These are phyloP conservation scores for Zosterops hypoxanthus DNA, from an alignment of 2,113 vertebrate species.

Conservation along the genomic window DNA sequence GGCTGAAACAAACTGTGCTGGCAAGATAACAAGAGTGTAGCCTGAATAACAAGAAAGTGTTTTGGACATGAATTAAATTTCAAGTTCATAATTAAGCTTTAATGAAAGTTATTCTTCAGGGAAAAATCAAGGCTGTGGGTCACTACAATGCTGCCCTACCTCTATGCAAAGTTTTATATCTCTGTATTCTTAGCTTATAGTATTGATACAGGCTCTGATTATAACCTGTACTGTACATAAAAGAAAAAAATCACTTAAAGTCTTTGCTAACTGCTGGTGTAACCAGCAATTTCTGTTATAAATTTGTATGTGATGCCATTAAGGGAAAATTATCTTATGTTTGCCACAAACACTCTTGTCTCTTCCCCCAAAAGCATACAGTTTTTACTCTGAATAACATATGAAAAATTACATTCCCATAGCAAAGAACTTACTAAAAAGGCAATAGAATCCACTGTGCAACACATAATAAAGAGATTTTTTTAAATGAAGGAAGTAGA, in stretches of 20 bases:
- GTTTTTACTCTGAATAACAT: neutral
- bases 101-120: neutral
- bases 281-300: neutral
- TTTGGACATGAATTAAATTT: slow-evolving; percentile 2
- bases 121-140: neutral
- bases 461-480: neutral
- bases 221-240: neutral
- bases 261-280: neutral
- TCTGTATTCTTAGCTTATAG: neutral
- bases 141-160: neutral
- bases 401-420: neutral
- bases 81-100: slow-evolving; percentile 7
- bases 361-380: neutral
- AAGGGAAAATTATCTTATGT: neutral
- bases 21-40: neutral
- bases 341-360: neutral
- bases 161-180: neutral
- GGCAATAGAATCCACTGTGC: neutral
- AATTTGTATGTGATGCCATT: neutral
- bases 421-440: neutral
- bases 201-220: neutral
- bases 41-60: neutral
- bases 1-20: neutral
- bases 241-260: neutral
- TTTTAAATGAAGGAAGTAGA: neutral